Evolutionary conservation across 2,888 invertebrate genomes (phyloP).

Genomic region (Chaitophorus viminalis): DNA sequence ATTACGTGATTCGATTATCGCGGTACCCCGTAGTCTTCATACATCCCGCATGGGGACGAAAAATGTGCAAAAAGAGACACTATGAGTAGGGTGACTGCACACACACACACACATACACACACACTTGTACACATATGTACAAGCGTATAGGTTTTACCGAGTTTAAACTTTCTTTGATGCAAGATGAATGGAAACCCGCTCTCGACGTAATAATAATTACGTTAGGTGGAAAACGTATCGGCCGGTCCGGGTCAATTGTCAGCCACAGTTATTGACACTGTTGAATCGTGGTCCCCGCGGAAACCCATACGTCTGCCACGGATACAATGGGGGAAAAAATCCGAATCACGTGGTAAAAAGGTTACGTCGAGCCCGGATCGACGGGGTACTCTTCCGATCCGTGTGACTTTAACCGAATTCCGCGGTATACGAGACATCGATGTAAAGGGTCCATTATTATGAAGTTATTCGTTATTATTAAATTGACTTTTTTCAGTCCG

Average conservation of each 20-base stretch:
- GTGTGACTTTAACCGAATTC: too few relatives aligned
- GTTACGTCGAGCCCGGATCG: too few relatives aligned
- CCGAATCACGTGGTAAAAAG: neutral
- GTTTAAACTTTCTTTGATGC: neutral
- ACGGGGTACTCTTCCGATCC: too few relatives aligned
- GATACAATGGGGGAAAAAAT: neutral
- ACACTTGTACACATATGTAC: neutral
- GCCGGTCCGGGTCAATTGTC: neutral
- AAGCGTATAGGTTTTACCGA: neutral
- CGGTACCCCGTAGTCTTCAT: neutral
- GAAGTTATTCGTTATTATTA: too few relatives aligned
- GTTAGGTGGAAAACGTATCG: neutral
- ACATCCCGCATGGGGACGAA: neutral
- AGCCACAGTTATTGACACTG: neutral
- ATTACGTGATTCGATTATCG: neutral
- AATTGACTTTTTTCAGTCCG: too few relatives aligned
- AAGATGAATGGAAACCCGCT: neutral
- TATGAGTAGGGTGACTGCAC: neutral
- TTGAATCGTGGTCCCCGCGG: neutral
- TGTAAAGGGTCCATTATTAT: too few relatives aligned
- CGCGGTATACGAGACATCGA: too few relatives aligned
- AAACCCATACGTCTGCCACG: neutral
- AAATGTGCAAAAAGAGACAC: too few relatives aligned
- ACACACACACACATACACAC: neutral
- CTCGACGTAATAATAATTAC: neutral